phyloP scores from a whole-genome alignment of 2,888 invertebrate species.

The Pemphredon lugubris region DNA sequence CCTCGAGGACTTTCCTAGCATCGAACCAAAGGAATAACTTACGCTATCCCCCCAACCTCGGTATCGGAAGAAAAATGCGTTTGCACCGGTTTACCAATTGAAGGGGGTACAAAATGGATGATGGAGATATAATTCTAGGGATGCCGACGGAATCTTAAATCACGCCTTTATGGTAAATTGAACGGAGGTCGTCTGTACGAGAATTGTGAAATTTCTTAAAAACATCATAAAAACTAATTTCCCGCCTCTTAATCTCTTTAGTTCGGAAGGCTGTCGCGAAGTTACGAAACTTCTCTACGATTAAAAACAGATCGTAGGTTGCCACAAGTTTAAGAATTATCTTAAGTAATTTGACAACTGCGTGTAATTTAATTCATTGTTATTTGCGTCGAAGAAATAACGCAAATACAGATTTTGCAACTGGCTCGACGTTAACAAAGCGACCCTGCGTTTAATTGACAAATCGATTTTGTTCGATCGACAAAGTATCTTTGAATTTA shows the following conservation, averaged over 20 bases:
- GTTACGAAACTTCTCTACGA: conserved; percentile 12
- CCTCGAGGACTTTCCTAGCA: conserved; percentile 53
- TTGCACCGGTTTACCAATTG: conserved; percentile 54
- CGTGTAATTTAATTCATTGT: too few species aligned
- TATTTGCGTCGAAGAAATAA: too few species aligned
- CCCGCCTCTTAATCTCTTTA: background rate
- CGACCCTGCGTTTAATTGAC: too few species aligned
- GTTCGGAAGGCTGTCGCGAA: too few species aligned
- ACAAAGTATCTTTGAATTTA: too few species aligned
- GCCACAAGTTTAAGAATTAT: too few species aligned
- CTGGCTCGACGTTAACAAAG: too few species aligned
- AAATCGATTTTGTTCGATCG: too few species aligned
- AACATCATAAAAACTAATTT: conserved; percentile 24
- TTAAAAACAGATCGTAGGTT: too few species aligned
- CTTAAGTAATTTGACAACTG: too few species aligned
- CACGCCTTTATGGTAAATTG: conserved; percentile 57
- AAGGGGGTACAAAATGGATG: conserved; percentile 63
- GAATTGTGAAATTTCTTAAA: conserved; percentile 18
- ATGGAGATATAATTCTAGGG: conserved; percentile 61
- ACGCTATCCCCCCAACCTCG: conserved; percentile 32
- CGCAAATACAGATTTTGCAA: too few species aligned
- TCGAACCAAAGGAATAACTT: conserved; percentile 66
- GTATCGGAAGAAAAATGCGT: conserved; percentile 62
- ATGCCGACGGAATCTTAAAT: conserved; percentile 61
- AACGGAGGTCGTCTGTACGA: conserved; percentile 34